phyloP scores from a whole-genome alignment of 2,113 vertebrate species.

The Odontesthes bonariensis region DNA sequence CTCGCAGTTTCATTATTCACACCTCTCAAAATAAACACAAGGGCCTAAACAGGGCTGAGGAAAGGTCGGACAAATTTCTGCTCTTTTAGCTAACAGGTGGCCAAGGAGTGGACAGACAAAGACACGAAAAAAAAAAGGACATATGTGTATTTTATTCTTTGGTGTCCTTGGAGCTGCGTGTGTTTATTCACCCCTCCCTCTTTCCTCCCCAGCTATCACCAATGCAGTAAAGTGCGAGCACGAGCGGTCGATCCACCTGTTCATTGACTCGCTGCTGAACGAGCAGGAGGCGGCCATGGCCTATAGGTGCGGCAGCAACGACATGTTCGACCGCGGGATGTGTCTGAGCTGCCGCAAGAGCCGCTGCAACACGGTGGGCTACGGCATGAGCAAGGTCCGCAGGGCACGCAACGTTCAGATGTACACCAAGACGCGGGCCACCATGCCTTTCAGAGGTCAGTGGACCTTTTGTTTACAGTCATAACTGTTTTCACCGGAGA shows the following conservation, averaged over 20 bases:
- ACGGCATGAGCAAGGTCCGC: slow-evolving; percentile 75
- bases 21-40: slow-evolving; percentile 37
- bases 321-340: slow-evolving; percentile 81
- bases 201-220: slow-evolving; percentile 69
- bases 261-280: slow-evolving; percentile 84
- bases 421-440: slow-evolving; percentile 83
- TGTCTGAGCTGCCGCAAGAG: slow-evolving; percentile 82
- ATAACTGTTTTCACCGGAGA: too few species aligned
- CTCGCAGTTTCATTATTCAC: slow-evolving; percentile 42
- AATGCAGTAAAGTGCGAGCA: slow-evolving; percentile 84
- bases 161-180: neutral
- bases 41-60: neutral
- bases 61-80: slow-evolving; percentile 15
- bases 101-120: neutral
- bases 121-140: neutral
- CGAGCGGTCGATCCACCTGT: slow-evolving; percentile 83
- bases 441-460: slow-evolving; percentile 86
- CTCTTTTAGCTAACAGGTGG: neutral
- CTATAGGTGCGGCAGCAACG: slow-evolving; percentile 78
- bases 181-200: neutral
- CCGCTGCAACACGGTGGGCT: slow-evolving; percentile 83
- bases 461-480: neutral
- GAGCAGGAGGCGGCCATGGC: slow-evolving; percentile 69
- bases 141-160: neutral
- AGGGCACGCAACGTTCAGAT: slow-evolving; percentile 72